Evolutionary conservation across 1,140 invertebrate species (phyloP).

Genomic region (Reticulitermes speratus): DNA sequence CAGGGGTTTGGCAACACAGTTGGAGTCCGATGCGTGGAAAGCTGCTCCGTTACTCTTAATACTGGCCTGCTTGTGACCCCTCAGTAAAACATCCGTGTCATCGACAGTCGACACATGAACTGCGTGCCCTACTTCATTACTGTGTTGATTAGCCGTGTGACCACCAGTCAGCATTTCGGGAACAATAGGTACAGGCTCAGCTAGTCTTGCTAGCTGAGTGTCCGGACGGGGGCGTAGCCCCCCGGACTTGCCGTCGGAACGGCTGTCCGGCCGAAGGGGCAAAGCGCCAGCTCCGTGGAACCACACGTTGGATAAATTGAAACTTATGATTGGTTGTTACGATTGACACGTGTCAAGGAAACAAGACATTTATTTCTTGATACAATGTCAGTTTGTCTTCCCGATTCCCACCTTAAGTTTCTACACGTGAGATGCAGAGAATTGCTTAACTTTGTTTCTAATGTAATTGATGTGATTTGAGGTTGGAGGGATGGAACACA

Average conservation of each 20-base stretch:
- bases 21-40: background rate
- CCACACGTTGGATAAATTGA: conserved; percentile 38
- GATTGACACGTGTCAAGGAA: background rate
- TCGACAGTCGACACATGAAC: background rate
- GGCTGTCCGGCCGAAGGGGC: conserved; percentile 40
- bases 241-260: conserved; percentile 26
- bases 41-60: background rate
- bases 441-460: background rate
- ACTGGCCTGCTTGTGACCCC: background rate
- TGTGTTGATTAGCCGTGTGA: background rate
- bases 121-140: background rate
- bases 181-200: conserved; percentile 31
- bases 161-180: conserved; percentile 25
- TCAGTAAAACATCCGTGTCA: background rate
- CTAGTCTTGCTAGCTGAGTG: conserved; percentile 35
- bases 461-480: background rate
- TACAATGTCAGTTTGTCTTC: too few relatives aligned
- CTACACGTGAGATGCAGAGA: background rate
- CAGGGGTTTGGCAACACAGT: background rate
- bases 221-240: conserved; percentile 31
- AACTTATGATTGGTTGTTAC: background rate
- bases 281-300: conserved; percentile 41
- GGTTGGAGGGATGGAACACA: background rate
- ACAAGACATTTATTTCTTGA: too few relatives aligned
- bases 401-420: background rate